Evolutionary conservation across 2,113 vertebrate species (phyloP).

Genomic region (Strix aluco): DNA sequence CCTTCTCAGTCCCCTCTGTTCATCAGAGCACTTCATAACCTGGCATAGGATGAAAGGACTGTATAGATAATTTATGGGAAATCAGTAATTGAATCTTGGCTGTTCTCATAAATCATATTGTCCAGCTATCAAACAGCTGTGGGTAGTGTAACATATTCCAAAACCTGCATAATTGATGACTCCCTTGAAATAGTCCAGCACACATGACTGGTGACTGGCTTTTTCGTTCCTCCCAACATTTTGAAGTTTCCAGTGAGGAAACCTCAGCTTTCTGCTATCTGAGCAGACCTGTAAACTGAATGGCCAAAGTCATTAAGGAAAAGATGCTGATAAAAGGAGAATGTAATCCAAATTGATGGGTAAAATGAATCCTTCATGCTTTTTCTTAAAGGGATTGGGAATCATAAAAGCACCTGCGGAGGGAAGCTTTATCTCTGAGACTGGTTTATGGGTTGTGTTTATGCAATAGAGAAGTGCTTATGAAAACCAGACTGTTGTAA

Average conservation of each 20-base stretch:
- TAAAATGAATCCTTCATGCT: background rate
- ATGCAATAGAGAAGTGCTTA: background rate
- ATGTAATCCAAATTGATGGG: background rate
- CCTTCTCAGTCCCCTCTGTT: background rate
- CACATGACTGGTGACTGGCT: background rate
- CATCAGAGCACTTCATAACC: conserved; percentile 29
- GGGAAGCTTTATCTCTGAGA: background rate
- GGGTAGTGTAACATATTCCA: conserved; percentile 33
- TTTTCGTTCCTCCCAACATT: background rate
- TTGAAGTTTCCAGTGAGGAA: background rate
- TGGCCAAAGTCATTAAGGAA: background rate
- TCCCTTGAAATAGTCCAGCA: conserved; percentile 3
- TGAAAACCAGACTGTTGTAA: background rate
- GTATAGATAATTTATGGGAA: conserved; percentile 66
- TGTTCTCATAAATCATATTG: conserved; percentile 54
- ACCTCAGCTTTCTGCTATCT: background rate
- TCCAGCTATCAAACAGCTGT: conserved; percentile 45
- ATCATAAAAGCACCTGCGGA: conserved; percentile 19
- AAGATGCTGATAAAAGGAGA: conserved; percentile 41
- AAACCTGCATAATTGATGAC: conserved; percentile 59
- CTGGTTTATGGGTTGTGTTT: background rate
- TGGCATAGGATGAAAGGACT: conserved; percentile 33
- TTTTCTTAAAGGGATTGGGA: background rate
- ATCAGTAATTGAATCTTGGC: conserved; percentile 65
- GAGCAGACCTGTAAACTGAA: background rate